Evolutionary conservation across 2,113 vertebrate species (phyloP).

Genomic region (Ginglymostoma cirratum): DNA sequence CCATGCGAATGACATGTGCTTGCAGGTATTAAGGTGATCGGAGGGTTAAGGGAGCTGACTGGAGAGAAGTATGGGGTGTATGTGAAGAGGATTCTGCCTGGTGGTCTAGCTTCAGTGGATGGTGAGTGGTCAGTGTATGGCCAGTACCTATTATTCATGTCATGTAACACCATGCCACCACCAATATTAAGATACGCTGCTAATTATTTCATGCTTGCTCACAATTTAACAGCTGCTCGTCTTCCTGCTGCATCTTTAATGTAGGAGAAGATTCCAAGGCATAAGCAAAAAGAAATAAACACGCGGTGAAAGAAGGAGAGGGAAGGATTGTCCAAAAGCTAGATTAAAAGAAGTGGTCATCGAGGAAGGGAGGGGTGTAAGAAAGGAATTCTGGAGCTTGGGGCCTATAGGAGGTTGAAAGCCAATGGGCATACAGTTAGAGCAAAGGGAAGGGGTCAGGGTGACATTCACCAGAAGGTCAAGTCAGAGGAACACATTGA

Average conservation of each 20-base stretch:
- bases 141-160: neutral
- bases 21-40: constrained; percentile 81
- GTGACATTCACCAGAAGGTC: neutral
- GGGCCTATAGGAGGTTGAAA: neutral
- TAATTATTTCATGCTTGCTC: neutral
- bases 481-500: neutral
- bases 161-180: neutral
- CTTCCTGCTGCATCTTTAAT: neutral
- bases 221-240: neutral
- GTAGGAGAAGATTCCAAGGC: neutral
- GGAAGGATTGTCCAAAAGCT: neutral
- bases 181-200: neutral
- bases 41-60: constrained; percentile 73
- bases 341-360: neutral
- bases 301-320: neutral
- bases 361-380: neutral
- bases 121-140: constrained; percentile 54
- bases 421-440: neutral
- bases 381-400: neutral
- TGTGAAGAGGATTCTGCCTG: constrained; percentile 80
- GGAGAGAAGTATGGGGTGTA: constrained; percentile 83
- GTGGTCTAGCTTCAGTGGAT: constrained; percentile 71
- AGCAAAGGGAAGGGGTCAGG: neutral
- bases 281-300: neutral
- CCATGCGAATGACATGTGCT: neutral